Conservation (phyloP, 2,797 vertebrate species). For the Nasua narica region DNA sequence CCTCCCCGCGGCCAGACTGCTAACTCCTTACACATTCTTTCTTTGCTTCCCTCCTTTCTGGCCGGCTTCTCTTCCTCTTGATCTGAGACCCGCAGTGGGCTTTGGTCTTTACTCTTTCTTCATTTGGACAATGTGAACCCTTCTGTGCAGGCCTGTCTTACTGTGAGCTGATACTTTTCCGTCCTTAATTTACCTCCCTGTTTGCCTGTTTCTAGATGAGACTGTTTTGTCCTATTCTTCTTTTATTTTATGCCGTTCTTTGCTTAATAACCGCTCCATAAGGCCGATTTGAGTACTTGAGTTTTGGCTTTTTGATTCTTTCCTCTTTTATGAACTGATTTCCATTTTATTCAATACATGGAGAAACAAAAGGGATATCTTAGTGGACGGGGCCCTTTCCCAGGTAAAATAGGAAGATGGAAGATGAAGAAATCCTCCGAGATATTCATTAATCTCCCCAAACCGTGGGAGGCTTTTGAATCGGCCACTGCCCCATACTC, state of each 20-base stretch:
- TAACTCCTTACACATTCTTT: not conserved
- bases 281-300: not conserved
- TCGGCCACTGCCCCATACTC: not conserved
- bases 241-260: conserved; percentile 2
- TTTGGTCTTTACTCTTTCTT: not conserved
- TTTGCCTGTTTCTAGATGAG: not conserved
- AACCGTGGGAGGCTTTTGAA: not conserved
- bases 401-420: not conserved
- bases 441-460: not conserved
- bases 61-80: not conserved
- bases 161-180: not conserved
- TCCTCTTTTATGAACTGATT: not conserved
- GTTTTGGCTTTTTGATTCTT: not conserved
- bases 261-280: not conserved
- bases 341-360: not conserved
- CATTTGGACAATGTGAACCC: not conserved
- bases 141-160: not conserved
- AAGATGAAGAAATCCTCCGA: not conserved
- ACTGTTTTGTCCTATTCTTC: not conserved
- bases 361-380: not conserved
- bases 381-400: not conserved
- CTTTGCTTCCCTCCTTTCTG: not conserved
- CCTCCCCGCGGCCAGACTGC: too few relatives aligned
- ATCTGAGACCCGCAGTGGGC: not conserved
- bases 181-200: not conserved